Evolutionary conservation across 2,797 vertebrate genomes (phyloP), one percentile per base, ranked within the genome.

Genomic region (Dryobates pubescens): DNA sequence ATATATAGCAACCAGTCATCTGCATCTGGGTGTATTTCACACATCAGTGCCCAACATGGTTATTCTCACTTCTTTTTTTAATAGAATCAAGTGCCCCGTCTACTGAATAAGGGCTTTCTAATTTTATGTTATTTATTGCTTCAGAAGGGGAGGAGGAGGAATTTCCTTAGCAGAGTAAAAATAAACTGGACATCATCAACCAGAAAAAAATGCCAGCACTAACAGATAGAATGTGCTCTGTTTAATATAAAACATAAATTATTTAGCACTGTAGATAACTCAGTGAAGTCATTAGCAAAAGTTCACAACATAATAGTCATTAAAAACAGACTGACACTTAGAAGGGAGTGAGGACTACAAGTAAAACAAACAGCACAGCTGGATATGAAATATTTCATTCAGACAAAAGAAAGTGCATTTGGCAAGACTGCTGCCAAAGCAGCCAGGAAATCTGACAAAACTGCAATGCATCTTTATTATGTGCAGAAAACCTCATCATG

Each of bases 61-160:
- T 97, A 97, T 97, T 98, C 96, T 98, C 97, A 98, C 97, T 98
- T 98, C 98, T 98, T 97, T 97, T 97, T 98, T 97, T 96, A 97
- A 97, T 96, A 92, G 96, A 96, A 91, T 97, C 96, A 96, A 96
- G 91, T 94, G 92, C 84, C 82, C 88, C 88, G 91, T 96, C 95
- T 96, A 95, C 95, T 97, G 97, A 97, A 97, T 96, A 97, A 92
- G 82, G 91, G 86, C 94, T 96, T 97, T 97, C 96, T 97, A 97
- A 97, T 96, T 97, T 97, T 97, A 91, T 93, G 89, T 97, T 96
- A 96, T 96, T 97, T 94, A 96, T 95, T 88, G 94, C 95, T 91
- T 96, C 93, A 92, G 93, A 96, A 91, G 91, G 89, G 95, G 49
- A 51, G 95, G 91, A 96, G 96, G 95, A 95, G 94, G 82, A 96